Base-by-base conservation (phyloP, 2,888 invertebrate genomes). In the Folsomia candida region DNA sequence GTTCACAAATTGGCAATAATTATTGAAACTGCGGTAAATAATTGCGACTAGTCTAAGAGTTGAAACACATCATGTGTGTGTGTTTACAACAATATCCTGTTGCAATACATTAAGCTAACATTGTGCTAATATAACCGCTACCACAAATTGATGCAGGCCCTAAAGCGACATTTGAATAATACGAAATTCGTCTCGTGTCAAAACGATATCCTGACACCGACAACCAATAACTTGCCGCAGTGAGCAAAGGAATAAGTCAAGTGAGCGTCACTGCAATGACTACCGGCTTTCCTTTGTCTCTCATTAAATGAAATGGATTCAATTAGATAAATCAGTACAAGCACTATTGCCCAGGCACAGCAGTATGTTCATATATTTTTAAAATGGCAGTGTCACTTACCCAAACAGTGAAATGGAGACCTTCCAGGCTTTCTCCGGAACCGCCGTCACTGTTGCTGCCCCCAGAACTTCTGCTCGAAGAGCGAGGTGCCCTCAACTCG, bases 321-420 rank as follows among this genome's bases (percentile, higher is more conserved):
- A 51, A 4, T 64, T 72, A 61, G 20, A 65, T 51, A 24, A 20
- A 29, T 20, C 47, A 11, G n/a, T n/a, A n/a, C n/a, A n/a, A n/a
- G n/a, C n/a, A n/a, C n/a, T n/a, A n/a, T n/a, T n/a, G n/a, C n/a
- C n/a, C n/a, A n/a, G n/a, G n/a, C n/a, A n/a, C n/a, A n/a, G n/a
- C n/a, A n/a, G n/a, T n/a, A n/a, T n/a, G n/a, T n/a, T n/a, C n/a
- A n/a, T n/a, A n/a, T n/a, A n/a, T n/a, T n/a, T n/a, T n/a, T n/a
- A n/a, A n/a, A n/a, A n/a, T n/a, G n/a, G n/a, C n/a, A 37, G 37
- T 9, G 14, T 9, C 4, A 37, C 37, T 85, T 85, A 93, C 93
- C 95, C 96, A 96, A 85, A 96, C 95, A 78, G 90, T 90, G 83
- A 94, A 91, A 83, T 92, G 89, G 81, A 96, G 86, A 81, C 91